Percentiles rank a stretch among this genome's conserved stretches.
These are phyloP conservation scores for Phymastichus coffea DNA, from an alignment of 1,140 invertebrate genomes.

Conservation along the genomic window DNA sequence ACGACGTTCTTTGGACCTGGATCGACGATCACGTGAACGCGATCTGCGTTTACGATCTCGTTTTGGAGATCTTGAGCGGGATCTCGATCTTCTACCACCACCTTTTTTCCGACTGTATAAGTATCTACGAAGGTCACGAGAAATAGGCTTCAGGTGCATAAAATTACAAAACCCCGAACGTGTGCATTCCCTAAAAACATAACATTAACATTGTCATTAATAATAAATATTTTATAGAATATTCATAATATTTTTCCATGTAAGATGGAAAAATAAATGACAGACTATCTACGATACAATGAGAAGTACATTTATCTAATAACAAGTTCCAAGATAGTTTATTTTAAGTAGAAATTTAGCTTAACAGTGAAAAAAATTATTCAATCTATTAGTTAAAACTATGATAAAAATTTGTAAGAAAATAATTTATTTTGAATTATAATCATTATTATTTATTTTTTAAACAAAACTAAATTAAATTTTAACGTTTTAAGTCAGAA, in stretches of 20 bases:
- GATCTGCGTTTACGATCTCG: constrained; percentile 49
- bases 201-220: constrained; percentile 7
- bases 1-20: constrained; percentile 45
- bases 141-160: constrained; percentile 99
- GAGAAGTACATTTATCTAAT: too few species aligned
- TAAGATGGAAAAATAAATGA: too few species aligned
- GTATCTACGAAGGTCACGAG: constrained; percentile 84
- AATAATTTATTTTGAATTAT: constrained; percentile 6
- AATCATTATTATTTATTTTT: not conserved
- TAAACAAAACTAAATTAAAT: not conserved
- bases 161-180: constrained; percentile 99
- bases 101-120: constrained; percentile 48
- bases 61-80: constrained; percentile 43
- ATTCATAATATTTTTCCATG: too few species aligned
- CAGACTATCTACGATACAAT: too few species aligned
- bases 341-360: too few species aligned
- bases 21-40: constrained; percentile 50
- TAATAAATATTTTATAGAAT: too few species aligned
- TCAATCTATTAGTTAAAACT: not conserved
- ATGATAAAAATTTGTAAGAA: not conserved
- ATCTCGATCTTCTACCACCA: constrained; percentile 44
- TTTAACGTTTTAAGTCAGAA: too few species aligned
- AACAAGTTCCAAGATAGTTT: too few species aligned
- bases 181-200: constrained; percentile 79
- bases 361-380: constrained; percentile 23